These are phyloP conservation scores for Dasyornis broadbenti DNA, from an alignment of 2,113 vertebrate genomes.

Conservation along the genomic window DNA sequence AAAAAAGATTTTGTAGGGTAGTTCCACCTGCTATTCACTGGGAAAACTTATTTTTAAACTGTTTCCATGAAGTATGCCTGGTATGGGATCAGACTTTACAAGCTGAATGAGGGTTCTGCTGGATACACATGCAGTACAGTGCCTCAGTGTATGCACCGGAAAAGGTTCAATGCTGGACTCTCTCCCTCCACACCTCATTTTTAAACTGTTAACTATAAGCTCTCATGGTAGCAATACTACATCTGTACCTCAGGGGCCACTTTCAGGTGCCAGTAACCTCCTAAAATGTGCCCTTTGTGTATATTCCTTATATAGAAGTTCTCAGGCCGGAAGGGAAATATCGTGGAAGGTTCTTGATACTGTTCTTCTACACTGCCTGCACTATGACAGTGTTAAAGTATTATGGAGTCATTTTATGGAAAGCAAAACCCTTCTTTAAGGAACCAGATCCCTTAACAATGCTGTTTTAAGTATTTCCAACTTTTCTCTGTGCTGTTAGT, in stretches of 20 bases:
- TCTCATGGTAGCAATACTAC: constrained; percentile 45
- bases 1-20: constrained; percentile 31
- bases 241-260: constrained; percentile 29
- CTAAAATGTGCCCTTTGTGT: constrained; percentile 33
- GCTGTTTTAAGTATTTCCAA: background rate
- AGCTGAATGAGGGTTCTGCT: constrained; percentile 58
- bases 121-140: constrained; percentile 35
- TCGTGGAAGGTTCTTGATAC: background rate
- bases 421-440: background rate
- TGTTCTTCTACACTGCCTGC: background rate
- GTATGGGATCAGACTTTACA: constrained; percentile 60
- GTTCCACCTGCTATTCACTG: constrained; percentile 52
- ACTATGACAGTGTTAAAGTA: background rate
- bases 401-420: background rate
- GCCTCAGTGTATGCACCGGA: constrained; percentile 51
- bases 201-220: constrained; percentile 62
- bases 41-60: constrained; percentile 59
- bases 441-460: background rate
- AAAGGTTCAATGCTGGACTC: constrained; percentile 48
- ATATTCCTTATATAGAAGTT: background rate
- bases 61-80: constrained; percentile 62
- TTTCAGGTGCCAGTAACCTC: constrained; percentile 42
- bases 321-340: background rate
- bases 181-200: constrained; percentile 62
- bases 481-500: background rate